phyloP scores from a whole-genome alignment of 53 echinoderm and acorn worm species.

The Stichopus horrens region DNA sequence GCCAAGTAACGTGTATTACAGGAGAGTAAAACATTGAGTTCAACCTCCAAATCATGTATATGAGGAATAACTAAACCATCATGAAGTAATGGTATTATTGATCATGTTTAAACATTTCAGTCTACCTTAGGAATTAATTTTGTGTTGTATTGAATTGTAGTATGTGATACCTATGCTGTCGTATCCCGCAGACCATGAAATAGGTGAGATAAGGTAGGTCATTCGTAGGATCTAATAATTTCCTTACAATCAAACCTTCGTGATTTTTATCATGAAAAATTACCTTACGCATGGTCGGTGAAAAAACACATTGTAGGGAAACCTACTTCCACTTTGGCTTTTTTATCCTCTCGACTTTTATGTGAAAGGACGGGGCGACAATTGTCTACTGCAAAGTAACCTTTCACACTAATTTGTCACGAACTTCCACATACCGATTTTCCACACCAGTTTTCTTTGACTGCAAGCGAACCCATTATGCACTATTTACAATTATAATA shows the following conservation, averaged over 20 bases:
- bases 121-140: no score
- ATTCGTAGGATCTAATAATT: conserved; percentile 6
- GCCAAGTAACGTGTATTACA: no score
- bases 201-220: not conserved
- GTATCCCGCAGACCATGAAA: not conserved
- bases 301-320: not conserved
- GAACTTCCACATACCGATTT: no score
- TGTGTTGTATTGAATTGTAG: no score
- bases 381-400: not conserved
- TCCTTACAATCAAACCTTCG: not conserved
- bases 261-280: not conserved
- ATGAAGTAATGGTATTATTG: no score
- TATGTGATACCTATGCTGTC: not conserved
- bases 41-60: no score
- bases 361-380: not conserved
- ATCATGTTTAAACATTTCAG: no score
- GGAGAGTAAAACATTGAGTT: no score
- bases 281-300: not conserved
- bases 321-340: not conserved
- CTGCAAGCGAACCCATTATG: no score
- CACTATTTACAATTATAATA: no score
- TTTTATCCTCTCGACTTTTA: not conserved
- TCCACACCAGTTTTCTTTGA: no score
- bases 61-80: no score
- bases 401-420: not conserved